Conservation (phyloP, 2,888 invertebrate species). For the Acanthococcus lagerstroemiae region DNA sequence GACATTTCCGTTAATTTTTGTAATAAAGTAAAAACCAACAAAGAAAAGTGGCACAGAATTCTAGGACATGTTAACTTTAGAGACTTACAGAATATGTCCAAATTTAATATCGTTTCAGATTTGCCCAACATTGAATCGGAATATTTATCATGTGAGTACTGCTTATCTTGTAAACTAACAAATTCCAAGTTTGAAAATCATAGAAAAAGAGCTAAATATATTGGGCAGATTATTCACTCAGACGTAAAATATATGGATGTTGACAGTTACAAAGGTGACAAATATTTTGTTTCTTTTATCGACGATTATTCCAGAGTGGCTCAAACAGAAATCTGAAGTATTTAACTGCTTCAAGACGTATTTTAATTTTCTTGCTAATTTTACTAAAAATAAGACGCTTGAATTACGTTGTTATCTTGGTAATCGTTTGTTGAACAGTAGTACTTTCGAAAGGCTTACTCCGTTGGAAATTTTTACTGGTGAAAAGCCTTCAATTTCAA, state of each 20-base stretch:
- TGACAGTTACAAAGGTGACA: constrained; percentile 32
- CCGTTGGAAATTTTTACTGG: no score
- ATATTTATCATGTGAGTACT: constrained; percentile 3
- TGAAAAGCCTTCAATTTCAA: constrained; percentile 38
- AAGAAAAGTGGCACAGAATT: constrained; percentile 4
- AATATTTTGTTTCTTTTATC: constrained; percentile 35
- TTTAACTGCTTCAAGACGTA: constrained; percentile 30
- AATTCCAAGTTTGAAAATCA: constrained; percentile 2
- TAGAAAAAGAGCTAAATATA: not conserved
- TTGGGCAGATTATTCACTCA: not conserved
- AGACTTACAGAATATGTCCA: not conserved
- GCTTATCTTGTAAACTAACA: constrained; percentile 3
- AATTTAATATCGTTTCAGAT: not conserved
- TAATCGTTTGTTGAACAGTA: constrained; percentile 29
- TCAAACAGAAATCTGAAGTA: constrained; percentile 32
- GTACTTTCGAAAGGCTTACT: no score
- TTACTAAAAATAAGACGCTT: constrained; percentile 26
- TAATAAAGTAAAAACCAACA: not conserved
- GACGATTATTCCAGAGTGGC: constrained; percentile 35
- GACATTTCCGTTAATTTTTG: not conserved
- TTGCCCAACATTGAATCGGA: not conserved
- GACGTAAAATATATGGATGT: constrained; percentile 8
- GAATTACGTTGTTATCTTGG: constrained; percentile 30
- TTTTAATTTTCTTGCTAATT: constrained; percentile 30
- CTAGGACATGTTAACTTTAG: constrained; percentile 15